phyloP scores from a whole-genome alignment of 2,888 invertebrate genomes.

The Meteorus colon region DNA sequence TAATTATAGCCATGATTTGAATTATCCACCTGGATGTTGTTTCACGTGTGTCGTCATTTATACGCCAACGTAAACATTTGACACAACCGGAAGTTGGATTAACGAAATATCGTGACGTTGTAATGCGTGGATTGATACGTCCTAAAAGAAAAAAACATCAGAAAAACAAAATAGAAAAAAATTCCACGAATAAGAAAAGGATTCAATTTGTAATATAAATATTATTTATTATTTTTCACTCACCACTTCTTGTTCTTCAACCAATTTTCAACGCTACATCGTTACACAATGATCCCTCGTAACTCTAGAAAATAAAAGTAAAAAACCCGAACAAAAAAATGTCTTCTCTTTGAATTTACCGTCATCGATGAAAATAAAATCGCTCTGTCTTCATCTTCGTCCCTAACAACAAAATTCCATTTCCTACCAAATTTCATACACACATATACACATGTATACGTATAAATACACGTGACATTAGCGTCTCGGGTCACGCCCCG shows the following conservation, averaged over 20 bases:
- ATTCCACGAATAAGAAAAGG: not conserved
- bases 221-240: constrained; percentile 17
- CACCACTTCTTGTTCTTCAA: not conserved
- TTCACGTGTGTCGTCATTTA: constrained; percentile 54
- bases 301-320: not conserved
- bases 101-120: constrained; percentile 31
- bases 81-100: constrained; percentile 56
- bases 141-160: constrained; percentile 19
- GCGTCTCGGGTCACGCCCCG: constrained; percentile 55
- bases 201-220: not conserved
- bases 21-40: constrained; percentile 64
- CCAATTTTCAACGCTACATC: not conserved
- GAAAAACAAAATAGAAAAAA: not conserved
- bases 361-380: constrained; percentile 26
- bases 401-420: constrained; percentile 10
- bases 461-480: constrained; percentile 57
- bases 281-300: not conserved
- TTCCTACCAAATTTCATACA: constrained; percentile 56
- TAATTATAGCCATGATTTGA: constrained; percentile 43
- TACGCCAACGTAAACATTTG: constrained; percentile 58
- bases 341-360: not conserved
- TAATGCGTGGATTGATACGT: not conserved
- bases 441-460: constrained; percentile 39
- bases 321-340: constrained; percentile 2
- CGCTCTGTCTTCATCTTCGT: not conserved